These are phyloP conservation scores for Lycopodina hypogea DNA, from an alignment of 37 sponge, comb jelly and placozoan genomes.

Conservation along the genomic window DNA sequence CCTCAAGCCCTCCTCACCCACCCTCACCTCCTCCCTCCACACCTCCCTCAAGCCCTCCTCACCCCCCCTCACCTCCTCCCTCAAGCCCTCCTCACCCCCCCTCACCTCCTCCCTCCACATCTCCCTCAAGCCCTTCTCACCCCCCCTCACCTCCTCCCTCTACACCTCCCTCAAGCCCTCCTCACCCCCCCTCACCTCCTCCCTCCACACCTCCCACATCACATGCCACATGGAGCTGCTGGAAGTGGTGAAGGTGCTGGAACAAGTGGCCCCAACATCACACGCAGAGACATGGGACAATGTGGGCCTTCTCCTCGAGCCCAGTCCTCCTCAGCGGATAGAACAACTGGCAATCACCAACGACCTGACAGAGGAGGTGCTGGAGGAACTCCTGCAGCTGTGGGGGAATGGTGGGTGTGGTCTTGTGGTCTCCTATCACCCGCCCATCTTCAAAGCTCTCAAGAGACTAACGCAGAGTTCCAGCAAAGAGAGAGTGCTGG, in stretches of 20 bases:
- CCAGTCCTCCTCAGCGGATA: slow-evolving; percentile 27
- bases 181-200: too few species aligned
- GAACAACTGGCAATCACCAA: slow-evolving; percentile 72
- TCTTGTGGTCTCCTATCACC: slow-evolving; percentile 89
- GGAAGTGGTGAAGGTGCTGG: slow-evolving; percentile 46
- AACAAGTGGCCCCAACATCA: slow-evolving; percentile 60
- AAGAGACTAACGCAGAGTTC: slow-evolving; percentile 77
- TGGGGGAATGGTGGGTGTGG: slow-evolving; percentile 22
- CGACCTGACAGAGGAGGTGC: slow-evolving; percentile 88
- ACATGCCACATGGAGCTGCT: slow-evolving; percentile 62
- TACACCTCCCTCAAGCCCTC: too few species aligned
- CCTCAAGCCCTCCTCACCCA: too few species aligned
- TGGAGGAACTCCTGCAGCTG: slow-evolving; percentile 56
- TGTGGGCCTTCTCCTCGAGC: slow-evolving; percentile 89
- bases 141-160: too few species aligned
- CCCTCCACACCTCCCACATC: slow-evolving; percentile 6
- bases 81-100: not conserved
- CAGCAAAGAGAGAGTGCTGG: slow-evolving; percentile 84
- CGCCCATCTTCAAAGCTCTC: slow-evolving; percentile 85
- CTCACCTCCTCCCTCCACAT: not conserved
- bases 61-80: not conserved
- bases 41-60: too few species aligned
- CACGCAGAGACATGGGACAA: slow-evolving; percentile 92
- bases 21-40: too few species aligned
- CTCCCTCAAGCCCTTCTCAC: too few species aligned